Percentiles rank a stretch among this genome's conserved stretches.
phyloP scores from a whole-genome alignment of 2,888 invertebrate species.

The Caenorhabditis afra region DNA sequence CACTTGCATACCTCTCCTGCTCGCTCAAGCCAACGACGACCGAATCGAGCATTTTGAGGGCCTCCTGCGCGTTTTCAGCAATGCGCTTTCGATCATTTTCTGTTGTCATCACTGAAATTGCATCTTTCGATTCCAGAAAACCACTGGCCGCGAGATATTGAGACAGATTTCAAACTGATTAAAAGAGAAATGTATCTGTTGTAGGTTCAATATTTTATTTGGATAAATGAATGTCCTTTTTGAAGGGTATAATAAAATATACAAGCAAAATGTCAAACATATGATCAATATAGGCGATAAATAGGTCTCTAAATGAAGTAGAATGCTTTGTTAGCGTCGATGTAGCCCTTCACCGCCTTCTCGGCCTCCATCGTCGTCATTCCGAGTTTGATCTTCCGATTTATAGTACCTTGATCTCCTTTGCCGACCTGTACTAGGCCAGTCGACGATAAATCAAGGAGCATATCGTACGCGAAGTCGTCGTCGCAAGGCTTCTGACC shows the following conservation, averaged over 20 bases:
- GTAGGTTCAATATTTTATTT: too few species aligned
- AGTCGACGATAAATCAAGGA: conserved; percentile 35
- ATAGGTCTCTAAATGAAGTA: conserved; percentile 19
- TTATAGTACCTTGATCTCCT: conserved; percentile 24
- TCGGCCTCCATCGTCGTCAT: conserved; percentile 63
- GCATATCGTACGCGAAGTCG: conserved; percentile 24
- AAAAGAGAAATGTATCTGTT: conserved; percentile 5
- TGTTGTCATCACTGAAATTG: conserved; percentile 10
- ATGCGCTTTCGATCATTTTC: conserved; percentile 1
- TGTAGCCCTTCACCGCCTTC: conserved; percentile 45
- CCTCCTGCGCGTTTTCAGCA: conserved; percentile 10
- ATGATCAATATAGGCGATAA: background rate
- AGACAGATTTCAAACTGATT: background rate
- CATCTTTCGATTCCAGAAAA: background rate
- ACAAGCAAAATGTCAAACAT: conserved; percentile 1
- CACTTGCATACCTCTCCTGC: conserved; percentile 46
- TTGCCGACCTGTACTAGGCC: conserved; percentile 12
- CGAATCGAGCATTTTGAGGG: conserved; percentile 40
- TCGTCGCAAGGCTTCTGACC: conserved; percentile 50
- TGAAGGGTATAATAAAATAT: conserved; percentile 17
- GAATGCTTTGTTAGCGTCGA: conserved; percentile 18
- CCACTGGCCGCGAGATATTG: background rate
- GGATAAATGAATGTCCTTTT: background rate
- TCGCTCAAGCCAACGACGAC: conserved; percentile 37
- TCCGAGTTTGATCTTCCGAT: conserved; percentile 56